Evolutionary conservation across 2,113 vertebrate genomes (phyloP), one percentile per base, ranked within the genome.

Genomic region (Istiophorus platypterus): DNA sequence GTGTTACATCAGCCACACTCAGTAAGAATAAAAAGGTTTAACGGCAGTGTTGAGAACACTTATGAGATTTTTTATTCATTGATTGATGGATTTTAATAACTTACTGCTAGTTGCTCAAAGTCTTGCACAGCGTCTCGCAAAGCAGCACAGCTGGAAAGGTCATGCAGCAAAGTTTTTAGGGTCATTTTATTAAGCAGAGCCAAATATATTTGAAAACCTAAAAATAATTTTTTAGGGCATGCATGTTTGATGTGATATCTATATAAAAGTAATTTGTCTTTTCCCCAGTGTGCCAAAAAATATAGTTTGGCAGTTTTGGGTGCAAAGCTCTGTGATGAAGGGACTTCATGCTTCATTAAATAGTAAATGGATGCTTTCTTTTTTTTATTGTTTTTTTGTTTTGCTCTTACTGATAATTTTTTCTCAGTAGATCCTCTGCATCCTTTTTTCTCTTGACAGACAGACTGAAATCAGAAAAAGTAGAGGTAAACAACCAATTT

Each of bases 381-480:
- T 20, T 49, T 18, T 39, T 51, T 22, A 8, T 2, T 5, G 9
- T 51, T 14, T 29, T 52, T 34, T 37, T 51, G 8, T 29, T 52
- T 34, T 37, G 11, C n/a, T 72, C 90, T 89, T 85, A 90, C 91
- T 73, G 34, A 27, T 41, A 47, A 22, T 61, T 61, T 62, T 64
- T 78, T 13, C 64, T 75, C 85, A 84, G 89, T 1, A 89, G 72
- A 3, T 85, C 78, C n/a, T 91, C 87, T 10, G 87, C 87, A 18
- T 90, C 84, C 4, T 57, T 85, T 72, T 82, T 89, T 24, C 3
- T 89, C 72, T 67, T 72, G 2, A 91, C 84, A 49, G 78, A 81
- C 58, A 90, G 61, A 67, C 91, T 91, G 41, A 72, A 67, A 24
- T 41, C 13, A 54, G 3, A 71, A n/a, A 82, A 29, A 52, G 29